These are phyloP conservation scores for Formica exsecta DNA, from an alignment of 1,140 invertebrate genomes.

Conservation along the genomic window DNA sequence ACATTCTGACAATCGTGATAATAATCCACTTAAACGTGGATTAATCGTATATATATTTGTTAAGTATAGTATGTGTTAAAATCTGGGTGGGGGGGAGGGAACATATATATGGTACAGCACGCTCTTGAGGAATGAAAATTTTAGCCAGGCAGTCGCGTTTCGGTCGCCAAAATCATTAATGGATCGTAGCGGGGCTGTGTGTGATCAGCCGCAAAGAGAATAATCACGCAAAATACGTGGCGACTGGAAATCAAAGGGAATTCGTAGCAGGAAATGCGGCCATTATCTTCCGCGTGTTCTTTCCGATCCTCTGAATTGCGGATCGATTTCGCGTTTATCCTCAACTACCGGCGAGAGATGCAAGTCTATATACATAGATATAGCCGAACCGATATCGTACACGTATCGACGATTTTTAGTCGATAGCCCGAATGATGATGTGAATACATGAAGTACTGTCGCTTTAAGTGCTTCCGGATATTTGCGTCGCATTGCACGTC, in stretches of 20 bases:
- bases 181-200: constrained; percentile 13
- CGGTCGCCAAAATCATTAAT: constrained; percentile 54
- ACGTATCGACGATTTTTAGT: constrained; percentile 40
- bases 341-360: not conserved
- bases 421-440: constrained; percentile 14
- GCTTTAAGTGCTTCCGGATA: constrained; percentile 58
- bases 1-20: not conserved
- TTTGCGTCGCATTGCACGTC: constrained; percentile 31
- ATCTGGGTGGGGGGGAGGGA: not conserved
- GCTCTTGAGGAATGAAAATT: constrained; percentile 46
- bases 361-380: not conserved
- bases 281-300: constrained; percentile 61
- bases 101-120: not conserved
- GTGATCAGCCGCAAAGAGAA: constrained; percentile 62
- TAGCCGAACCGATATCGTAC: not conserved
- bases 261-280: constrained; percentile 48
- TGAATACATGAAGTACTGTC: not conserved
- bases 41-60: constrained; percentile 22
- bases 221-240: constrained; percentile 58
- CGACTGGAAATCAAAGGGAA: constrained; percentile 69
- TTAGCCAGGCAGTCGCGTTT: constrained; percentile 20
- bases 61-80: not conserved
- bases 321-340: constrained; percentile 58
- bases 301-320: constrained; percentile 56
- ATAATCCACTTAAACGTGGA: not conserved